Percentiles rank a stretch among this genome's conserved stretches.
Evolutionary conservation across 2,888 invertebrate genomes (phyloP).

Genomic region (Melanargia galathea): DNA sequence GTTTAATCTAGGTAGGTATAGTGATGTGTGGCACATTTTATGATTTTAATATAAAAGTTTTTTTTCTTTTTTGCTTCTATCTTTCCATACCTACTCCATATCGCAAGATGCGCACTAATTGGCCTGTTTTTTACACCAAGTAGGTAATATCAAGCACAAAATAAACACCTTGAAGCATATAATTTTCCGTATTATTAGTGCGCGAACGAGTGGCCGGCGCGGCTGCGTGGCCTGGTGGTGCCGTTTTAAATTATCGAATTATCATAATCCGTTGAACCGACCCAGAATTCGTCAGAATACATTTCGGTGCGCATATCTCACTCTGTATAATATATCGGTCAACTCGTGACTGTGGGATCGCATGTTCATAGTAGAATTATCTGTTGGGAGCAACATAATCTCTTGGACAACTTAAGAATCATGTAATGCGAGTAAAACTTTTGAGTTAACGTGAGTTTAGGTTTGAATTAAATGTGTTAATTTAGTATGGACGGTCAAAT

Average conservation of each 20-base stretch:
- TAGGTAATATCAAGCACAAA: constrained; percentile 12
- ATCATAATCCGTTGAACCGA: constrained; percentile 38
- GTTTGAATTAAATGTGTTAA: no score
- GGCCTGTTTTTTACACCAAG: background rate
- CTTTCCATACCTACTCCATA: background rate
- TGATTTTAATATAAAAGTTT: no score
- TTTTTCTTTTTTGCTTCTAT: no score
- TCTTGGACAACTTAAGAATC: no score
- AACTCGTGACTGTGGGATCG: constrained; percentile 21
- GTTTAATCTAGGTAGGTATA: no score
- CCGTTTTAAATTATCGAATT: constrained; percentile 38
- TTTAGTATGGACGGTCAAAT: no score
- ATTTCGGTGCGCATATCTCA: constrained; percentile 31
- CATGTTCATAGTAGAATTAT: background rate
- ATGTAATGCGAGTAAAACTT: no score
- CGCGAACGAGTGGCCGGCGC: constrained; percentile 14
- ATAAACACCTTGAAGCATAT: constrained; percentile 14
- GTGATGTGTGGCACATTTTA: no score
- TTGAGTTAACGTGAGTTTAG: no score
- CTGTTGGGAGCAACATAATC: no score
- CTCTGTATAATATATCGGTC: constrained; percentile 28
- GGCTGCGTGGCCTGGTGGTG: no score
- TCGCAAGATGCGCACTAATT: constrained; percentile 18
- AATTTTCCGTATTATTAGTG: constrained; percentile 22
- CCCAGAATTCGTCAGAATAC: constrained; percentile 30